phyloP scores from a whole-genome alignment of 2,113 vertebrate genomes.

The Marmota monax region DNA sequence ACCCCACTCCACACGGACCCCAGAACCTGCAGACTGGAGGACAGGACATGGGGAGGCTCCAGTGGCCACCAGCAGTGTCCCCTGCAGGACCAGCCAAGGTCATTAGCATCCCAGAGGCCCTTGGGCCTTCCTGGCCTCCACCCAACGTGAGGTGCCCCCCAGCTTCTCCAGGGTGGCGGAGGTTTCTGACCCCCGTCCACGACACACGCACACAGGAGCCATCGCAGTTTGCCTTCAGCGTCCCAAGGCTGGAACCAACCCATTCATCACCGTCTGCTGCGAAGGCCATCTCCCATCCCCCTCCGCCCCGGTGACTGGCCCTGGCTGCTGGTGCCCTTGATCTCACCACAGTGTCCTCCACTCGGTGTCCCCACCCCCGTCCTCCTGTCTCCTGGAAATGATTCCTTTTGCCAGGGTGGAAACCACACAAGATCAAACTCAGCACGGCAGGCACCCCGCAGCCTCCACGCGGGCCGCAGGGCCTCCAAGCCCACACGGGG shows the following conservation, averaged over 20 bases:
- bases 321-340: neutral
- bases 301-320: neutral
- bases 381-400: neutral
- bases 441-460: rapidly evolving
- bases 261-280: constrained; percentile 84
- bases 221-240: constrained; percentile 58
- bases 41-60: neutral
- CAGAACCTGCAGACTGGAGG: neutral
- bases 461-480: neutral
- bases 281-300: constrained; percentile 76
- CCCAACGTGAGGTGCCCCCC: neutral
- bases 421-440: neutral
- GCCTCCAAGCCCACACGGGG: neutral
- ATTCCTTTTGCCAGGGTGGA: neutral
- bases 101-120: neutral
- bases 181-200: neutral
- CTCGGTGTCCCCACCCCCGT: rapidly evolving
- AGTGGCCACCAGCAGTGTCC: neutral
- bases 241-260: neutral
- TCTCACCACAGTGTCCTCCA: neutral
- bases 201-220: neutral
- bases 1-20: neutral
- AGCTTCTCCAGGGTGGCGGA: neutral
- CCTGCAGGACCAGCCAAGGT: neutral
- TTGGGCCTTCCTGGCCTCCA: neutral